Conservation (phyloP, 1,140 invertebrate species). For the Aporrectodea caliginosa region DNA sequence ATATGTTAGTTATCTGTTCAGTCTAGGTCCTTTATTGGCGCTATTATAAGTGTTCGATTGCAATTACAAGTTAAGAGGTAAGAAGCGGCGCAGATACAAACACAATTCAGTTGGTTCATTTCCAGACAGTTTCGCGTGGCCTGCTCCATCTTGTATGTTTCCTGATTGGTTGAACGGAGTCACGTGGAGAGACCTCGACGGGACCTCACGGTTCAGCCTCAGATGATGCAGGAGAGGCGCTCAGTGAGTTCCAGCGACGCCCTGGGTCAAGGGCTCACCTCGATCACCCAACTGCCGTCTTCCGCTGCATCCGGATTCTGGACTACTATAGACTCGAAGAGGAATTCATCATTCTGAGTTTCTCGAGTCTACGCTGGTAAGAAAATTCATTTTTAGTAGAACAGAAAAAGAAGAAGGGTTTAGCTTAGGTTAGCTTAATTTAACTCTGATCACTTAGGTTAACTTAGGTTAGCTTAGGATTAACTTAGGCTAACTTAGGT, state of each 20-base stretch:
- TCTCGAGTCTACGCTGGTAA: not conserved
- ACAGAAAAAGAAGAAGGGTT: no score
- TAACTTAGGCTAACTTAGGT: no score
- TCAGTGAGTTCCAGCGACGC: not conserved
- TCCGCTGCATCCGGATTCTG: not conserved
- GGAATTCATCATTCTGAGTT: not conserved
- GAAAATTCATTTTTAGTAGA: not conserved
- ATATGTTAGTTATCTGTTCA: no score
- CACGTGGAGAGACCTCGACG: not conserved
- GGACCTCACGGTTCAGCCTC: not conserved
- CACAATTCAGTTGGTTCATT: no score
- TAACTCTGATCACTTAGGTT: no score
- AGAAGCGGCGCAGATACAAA: no score
- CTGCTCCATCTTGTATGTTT: not conserved
- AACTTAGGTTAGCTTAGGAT: no score
- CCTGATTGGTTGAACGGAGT: not conserved
- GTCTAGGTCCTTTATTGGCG: no score
- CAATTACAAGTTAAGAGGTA: no score
- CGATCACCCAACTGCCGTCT: not conserved
- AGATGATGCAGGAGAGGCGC: not conserved
- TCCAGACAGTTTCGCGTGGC: not conserved
- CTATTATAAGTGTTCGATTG: no score
- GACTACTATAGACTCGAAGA: not conserved
- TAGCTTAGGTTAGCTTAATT: no score
- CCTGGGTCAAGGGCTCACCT: no score